Conservation (phyloP, 2,797 vertebrate species). For the Dicrostonyx torquatus region DNA sequence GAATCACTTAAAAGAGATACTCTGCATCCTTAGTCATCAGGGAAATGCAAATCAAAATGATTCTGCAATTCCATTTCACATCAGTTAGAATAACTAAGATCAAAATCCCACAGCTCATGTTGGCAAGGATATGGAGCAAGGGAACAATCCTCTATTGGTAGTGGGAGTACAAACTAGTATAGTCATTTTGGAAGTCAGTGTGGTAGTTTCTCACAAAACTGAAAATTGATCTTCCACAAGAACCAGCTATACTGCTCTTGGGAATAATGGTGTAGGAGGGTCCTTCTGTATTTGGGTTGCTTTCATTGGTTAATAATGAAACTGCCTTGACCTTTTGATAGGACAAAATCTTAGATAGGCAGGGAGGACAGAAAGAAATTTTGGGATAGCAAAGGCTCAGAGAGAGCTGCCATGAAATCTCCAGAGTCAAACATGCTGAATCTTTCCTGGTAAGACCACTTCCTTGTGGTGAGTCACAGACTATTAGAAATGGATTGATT, state of each 20-base stretch:
- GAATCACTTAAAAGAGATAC: neutral
- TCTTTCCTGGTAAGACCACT: too few species aligned
- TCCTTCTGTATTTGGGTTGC: too few species aligned
- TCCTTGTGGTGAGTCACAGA: too few species aligned
- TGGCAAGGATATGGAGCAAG: neutral
- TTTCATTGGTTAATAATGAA: too few species aligned
- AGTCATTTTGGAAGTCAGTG: neutral
- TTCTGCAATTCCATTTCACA: neutral
- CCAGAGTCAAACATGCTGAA: too few species aligned
- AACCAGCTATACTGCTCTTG: neutral
- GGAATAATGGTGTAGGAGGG: too few species aligned
- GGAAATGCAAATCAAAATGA: neutral
- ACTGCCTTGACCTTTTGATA: too few species aligned
- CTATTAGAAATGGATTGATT: too few species aligned
- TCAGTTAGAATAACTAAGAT: neutral
- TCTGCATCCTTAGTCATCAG: neutral
- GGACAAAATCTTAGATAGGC: too few species aligned
- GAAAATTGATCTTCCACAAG: neutral
- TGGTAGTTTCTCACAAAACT: neutral
- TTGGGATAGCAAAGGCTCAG: too few species aligned
- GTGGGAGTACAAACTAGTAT: neutral
- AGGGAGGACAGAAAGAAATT: too few species aligned
- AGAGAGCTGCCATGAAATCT: too few species aligned
- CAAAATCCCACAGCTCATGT: neutral
- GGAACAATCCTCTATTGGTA: neutral